Percentiles rank a stretch among this genome's conserved stretches.
Conservation (phyloP, 2,888 invertebrate genomes). For the Rambutsinella grinnellia region DNA sequence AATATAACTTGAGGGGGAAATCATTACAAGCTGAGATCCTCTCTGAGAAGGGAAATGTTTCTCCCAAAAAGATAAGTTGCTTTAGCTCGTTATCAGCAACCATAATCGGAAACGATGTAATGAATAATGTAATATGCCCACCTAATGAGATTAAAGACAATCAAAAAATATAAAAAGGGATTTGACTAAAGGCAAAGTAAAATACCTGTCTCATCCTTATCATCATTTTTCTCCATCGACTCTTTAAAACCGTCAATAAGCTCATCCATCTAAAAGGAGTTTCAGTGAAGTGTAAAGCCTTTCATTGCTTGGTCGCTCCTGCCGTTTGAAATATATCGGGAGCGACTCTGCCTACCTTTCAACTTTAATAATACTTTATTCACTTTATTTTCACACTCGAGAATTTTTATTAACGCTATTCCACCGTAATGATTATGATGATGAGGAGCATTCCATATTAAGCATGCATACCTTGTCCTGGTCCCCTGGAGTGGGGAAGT, state of each 20-base stretch:
- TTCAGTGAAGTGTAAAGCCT: neutral
- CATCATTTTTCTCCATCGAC: neutral
- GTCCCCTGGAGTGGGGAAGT: slow-evolving; percentile 13
- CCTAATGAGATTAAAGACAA: slow-evolving; percentile 53
- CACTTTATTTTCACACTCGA: too few species aligned
- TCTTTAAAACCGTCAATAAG: slow-evolving; percentile 6
- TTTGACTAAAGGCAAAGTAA: neutral
- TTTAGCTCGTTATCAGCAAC: slow-evolving; percentile 22
- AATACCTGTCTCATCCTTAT: neutral
- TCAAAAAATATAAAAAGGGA: slow-evolving; percentile 34
- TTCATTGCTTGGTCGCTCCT: neutral
- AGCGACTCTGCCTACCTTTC: neutral
- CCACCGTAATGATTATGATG: too few species aligned
- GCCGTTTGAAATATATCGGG: neutral
- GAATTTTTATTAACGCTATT: too few species aligned
- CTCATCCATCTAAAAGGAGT: neutral
- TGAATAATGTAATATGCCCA: slow-evolving; percentile 54
- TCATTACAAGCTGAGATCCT: too few species aligned
- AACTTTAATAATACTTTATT: too few species aligned
- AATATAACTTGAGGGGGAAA: too few species aligned
- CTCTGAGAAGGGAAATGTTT: too few species aligned
- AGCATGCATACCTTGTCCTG: slow-evolving; percentile 23
- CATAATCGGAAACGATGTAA: slow-evolving; percentile 42
- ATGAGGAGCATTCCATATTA: slow-evolving; percentile 5
- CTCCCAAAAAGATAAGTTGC: neutral